A percentile compares a stretch with the other conserved stretches of the same genome.
Evolutionary conservation across 2,888 invertebrate species (phyloP).

Genomic region (Dasysyrphus albostriatus): DNA sequence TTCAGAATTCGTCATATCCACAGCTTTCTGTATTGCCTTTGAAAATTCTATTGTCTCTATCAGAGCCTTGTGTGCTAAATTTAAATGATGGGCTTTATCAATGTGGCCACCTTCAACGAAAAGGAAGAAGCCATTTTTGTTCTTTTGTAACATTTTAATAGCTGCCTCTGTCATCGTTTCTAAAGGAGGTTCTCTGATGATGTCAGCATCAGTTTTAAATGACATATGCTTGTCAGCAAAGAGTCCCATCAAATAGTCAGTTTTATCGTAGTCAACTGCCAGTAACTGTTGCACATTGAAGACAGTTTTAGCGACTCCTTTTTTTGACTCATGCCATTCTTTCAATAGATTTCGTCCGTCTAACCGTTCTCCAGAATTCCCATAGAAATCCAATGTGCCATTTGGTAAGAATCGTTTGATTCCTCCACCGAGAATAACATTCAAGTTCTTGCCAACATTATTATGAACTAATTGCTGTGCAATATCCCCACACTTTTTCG

Average conservation of each 20-base stretch:
- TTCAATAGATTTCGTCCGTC: conserved; percentile 85
- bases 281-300: conserved; percentile 83
- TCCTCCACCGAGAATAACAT: conserved; percentile 92
- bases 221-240: conserved; percentile 80
- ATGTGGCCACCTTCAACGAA: conserved; percentile 89
- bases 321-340: conserved; percentile 11
- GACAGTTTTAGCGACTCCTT: not conserved
- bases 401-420: conserved; percentile 87
- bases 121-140: conserved; percentile 86
- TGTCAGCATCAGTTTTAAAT: conserved; percentile 77
- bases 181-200: conserved; percentile 86
- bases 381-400: conserved; percentile 80
- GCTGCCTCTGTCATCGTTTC: conserved; percentile 88
- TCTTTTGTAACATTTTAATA: conserved; percentile 86
- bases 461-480: conserved; percentile 85
- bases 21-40: conserved; percentile 87
- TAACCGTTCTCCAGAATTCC: conserved; percentile 85
- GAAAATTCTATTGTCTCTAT: conserved; percentile 91
- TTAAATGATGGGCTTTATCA: conserved; percentile 91
- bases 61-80: conserved; percentile 87
- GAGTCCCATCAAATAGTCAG: conserved; percentile 85
- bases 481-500: conserved; percentile 87
- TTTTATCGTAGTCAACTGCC: conserved; percentile 82
- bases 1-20: conserved; percentile 85
- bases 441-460: conserved; percentile 87